These are phyloP conservation scores for Leptodactylus fallax DNA, from an alignment of 2,797 vertebrate genomes.

Conservation along the genomic window DNA sequence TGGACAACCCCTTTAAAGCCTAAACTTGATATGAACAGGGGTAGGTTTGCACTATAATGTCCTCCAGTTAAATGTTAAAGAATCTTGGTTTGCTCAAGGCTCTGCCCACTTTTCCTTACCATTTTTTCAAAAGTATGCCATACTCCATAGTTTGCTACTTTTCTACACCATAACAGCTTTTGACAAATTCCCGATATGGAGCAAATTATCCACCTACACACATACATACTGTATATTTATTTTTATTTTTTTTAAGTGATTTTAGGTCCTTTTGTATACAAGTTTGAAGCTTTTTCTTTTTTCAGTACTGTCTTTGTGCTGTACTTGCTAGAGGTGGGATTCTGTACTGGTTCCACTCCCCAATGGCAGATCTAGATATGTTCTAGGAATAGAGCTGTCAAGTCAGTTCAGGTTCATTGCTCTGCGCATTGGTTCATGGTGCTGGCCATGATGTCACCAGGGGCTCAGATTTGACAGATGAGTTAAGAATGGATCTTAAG, in stretches of 20 bases:
- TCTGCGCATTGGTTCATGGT: constrained; percentile 4
- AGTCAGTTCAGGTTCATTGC: constrained; percentile 29
- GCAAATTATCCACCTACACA: no score
- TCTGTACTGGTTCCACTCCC: background rate
- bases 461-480: background rate
- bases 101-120: no score
- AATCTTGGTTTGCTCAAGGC: no score
- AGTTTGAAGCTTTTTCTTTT: background rate
- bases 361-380: background rate
- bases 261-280: background rate
- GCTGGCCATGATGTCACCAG: background rate
- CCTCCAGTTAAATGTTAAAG: no score
- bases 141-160: background rate
- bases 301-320: background rate
- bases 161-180: no score
- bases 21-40: no score
- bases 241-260: background rate
- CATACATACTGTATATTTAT: no score
- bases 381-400: constrained; percentile 15
- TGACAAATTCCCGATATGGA: no score
- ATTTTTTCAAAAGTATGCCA: no score
- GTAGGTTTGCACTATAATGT: no score
- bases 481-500: background rate
- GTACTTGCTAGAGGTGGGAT: background rate
- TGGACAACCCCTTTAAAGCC: no score